A percentile compares a stretch with the other conserved stretches of the same genome.
phyloP scores from a whole-genome alignment of 2,113 vertebrate species.

The Psittacus erithacus region DNA sequence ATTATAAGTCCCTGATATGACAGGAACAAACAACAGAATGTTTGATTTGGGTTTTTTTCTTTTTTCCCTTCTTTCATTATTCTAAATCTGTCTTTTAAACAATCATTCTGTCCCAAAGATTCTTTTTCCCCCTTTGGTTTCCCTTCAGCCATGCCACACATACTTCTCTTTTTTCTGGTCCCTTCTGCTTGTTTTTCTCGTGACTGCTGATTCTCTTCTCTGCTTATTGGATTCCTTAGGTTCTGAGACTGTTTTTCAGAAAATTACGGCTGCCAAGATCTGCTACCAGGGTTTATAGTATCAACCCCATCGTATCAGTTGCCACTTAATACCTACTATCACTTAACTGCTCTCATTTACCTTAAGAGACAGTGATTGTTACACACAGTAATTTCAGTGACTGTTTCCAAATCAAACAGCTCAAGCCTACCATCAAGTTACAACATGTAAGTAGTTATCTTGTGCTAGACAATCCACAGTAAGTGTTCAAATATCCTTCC shows the following conservation, averaged over 20 bases:
- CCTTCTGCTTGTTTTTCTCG: not conserved
- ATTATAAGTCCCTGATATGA: constrained; percentile 8
- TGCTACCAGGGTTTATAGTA: not conserved
- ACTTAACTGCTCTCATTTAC: not conserved
- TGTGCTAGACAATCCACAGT: not conserved
- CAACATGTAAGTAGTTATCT: not conserved
- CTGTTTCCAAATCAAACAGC: not conserved
- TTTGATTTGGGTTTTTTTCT: not conserved
- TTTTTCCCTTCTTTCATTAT: not conserved
- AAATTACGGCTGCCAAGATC: not conserved
- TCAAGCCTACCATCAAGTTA: not conserved
- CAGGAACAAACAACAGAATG: not conserved
- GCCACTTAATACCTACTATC: not conserved
- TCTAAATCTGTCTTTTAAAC: constrained; percentile 29
- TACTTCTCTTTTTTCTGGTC: not conserved
- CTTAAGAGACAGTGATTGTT: not conserved
- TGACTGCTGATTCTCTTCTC: not conserved
- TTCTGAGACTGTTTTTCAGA: not conserved
- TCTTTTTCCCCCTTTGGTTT: not conserved
- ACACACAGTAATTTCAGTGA: not conserved
- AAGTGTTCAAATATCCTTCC: not conserved
- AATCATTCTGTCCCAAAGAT: not conserved
- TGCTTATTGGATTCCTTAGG: not conserved
- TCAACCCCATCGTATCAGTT: not conserved
- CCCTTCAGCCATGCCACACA: not conserved